Conservation (phyloP, 2,797 vertebrate genomes). For the Monodelphis domestica region DNA sequence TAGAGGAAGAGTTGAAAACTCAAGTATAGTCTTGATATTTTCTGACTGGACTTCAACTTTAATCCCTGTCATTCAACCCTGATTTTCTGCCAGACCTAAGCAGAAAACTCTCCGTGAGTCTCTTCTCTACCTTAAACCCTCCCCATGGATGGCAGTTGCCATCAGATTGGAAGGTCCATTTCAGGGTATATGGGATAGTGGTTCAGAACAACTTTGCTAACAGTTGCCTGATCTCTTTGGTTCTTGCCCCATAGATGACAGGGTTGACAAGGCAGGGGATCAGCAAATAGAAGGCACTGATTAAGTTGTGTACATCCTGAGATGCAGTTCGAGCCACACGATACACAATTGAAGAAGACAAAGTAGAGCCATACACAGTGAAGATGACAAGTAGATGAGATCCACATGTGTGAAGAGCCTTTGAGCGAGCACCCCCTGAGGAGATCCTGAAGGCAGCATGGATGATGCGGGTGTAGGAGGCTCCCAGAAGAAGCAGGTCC, state of each 20-base stretch:
- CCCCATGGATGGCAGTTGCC: background rate
- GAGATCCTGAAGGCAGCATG: slow-evolving; percentile 46
- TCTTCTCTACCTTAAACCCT: background rate
- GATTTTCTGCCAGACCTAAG: background rate
- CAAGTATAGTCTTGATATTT: background rate
- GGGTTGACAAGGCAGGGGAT: slow-evolving; percentile 58
- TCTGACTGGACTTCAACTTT: background rate
- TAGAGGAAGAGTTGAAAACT: background rate
- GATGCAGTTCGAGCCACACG: slow-evolving; percentile 38
- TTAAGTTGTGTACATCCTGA: slow-evolving; percentile 67
- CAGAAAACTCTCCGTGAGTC: background rate
- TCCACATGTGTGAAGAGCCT: slow-evolving; percentile 73
- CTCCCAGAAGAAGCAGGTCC: slow-evolving; percentile 65
- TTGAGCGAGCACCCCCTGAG: slow-evolving; percentile 34
- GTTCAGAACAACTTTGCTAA: slow-evolving; percentile 16
- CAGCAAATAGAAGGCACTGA: slow-evolving; percentile 61
- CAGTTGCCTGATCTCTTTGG: slow-evolving; percentile 65
- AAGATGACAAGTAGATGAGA: slow-evolving; percentile 71
- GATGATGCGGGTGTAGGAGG: slow-evolving; percentile 69
- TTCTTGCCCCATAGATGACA: slow-evolving; percentile 54
- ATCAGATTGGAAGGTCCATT: background rate
- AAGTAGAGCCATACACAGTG: slow-evolving; percentile 60
- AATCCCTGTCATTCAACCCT: background rate
- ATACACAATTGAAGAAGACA: slow-evolving; percentile 67
- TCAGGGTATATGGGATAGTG: background rate